Base-by-base conservation (phyloP, 1,140 invertebrate genomes). In the Phymorhynchus buccinoides region DNA sequence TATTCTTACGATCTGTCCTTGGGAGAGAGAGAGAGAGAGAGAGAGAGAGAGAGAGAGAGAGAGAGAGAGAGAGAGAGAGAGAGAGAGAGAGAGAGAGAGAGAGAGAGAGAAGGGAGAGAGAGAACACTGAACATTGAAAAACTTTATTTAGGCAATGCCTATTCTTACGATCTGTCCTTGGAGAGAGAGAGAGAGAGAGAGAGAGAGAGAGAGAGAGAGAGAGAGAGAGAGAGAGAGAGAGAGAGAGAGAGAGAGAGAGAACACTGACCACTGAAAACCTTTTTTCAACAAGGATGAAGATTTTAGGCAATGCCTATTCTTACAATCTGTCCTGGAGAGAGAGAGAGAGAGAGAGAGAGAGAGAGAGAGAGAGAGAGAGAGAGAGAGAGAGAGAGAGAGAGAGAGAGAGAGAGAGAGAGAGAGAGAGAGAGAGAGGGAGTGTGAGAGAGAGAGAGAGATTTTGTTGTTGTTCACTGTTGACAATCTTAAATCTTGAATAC, bases 291-390 rank as follows among this genome's bases (percentile, higher is more conserved):
- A n/a, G n/a, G n/a, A n/a, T n/a, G n/a, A n/a, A n/a, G n/a, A n/a
- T n/a, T n/a, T n/a, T n/a, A n/a, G n/a, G n/a, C n/a, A n/a, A n/a
- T n/a, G n/a, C n/a, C n/a, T n/a, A n/a, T n/a, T n/a, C n/a, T n/a
- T n/a, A n/a, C n/a, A n/a, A n/a, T n/a, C n/a, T n/a, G n/a, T n/a
- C n/a, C n/a, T n/a, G n/a, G n/a, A n/a, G n/a, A n/a, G 78, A 73
- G 78, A 77, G 73, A 80, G 75, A 80, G 48, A 80, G 75, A 84
- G 39, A 44, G 44, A 44, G 71, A 80, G 39, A 52, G 78, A 35
- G 27, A 77, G 52, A 44, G 78, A 71, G 44, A 48, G 30, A 48
- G 44, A 52, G 71, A 84, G 42, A 84, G 42, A 42, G 39, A 83
- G 62, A 71, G 44, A 66, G 30, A 66, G 39, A 75, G 71, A 37